Evolutionary conservation across 2,888 invertebrate species (phyloP), one percentile per base, ranked within the genome.

Genomic region (Mesorhabditis belari): DNA sequence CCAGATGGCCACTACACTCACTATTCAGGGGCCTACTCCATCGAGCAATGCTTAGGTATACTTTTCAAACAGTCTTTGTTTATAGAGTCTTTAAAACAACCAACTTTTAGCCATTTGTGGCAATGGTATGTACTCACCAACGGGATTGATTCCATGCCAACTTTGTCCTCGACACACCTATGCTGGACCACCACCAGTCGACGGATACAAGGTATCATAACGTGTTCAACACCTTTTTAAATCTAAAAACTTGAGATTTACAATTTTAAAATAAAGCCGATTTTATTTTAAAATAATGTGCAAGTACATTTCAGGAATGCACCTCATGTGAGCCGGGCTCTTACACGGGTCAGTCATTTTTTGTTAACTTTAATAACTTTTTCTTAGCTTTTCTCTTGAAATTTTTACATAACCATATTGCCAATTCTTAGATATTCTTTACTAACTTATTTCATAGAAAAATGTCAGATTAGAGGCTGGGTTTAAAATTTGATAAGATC

Each of bases 141-240:
- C 92, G 19, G 93, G 93, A 53, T 85, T 94, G 72, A 92, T 93
- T 5, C 92, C 95, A 24, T 95, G 95, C 80, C 85, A 92, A 63
- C 92, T 93, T 82, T 95, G 94, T 83, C 91, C 93, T 2, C 86
- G 91, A 71, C 92, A 94, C 81, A 92, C 92, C 65, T 95, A 88
- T 82, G 66, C 77, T 25, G 81, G 81, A 9, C 70, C 79, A 1
- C 75, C 80, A 0, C 61, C 73, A 2, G 56, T 68, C 5, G 79
- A 76, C 23, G 29, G 17, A 17, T 23, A 19, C 12, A 35, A 57
- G 28, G 9, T 24, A 17, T 9, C 21, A 17, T 51, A 19, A n/a
- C 17, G 19, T 21, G 21, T 19, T 9, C 12, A 23, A 19, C 21
- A 19, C 19, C 21, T 12, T 51, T n/a, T 51, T 19, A 51, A 19